These are phyloP conservation scores for Cisticola juncidis DNA, from an alignment of 2,113 vertebrate genomes.

Conservation along the genomic window DNA sequence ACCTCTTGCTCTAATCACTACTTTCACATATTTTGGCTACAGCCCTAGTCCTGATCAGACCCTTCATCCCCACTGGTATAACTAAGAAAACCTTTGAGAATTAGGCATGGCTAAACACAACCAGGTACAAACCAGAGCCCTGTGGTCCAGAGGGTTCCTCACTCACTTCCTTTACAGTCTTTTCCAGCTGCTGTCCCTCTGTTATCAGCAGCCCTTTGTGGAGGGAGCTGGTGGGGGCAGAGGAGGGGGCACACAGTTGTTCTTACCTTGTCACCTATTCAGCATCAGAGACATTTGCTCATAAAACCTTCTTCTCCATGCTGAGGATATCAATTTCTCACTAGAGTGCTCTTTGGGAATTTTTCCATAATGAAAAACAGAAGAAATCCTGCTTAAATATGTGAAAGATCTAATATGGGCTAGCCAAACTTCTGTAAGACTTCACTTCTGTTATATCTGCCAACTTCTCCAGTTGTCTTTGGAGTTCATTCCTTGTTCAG, in stretches of 20 bases:
- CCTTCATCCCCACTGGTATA: background rate
- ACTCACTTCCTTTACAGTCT: background rate
- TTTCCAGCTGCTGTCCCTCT: background rate
- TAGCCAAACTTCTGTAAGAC: background rate
- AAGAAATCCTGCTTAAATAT: background rate
- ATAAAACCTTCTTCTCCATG: background rate
- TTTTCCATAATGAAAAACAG: background rate
- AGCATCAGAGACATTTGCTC: background rate
- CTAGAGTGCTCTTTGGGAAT: background rate
- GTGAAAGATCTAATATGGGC: background rate
- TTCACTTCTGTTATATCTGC: background rate
- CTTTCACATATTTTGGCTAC: background rate
- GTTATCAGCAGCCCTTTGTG: background rate
- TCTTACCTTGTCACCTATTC: background rate
- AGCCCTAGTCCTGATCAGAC: background rate
- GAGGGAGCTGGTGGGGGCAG: background rate
- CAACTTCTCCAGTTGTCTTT: background rate
- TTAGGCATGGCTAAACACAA: background rate
- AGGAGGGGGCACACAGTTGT: background rate
- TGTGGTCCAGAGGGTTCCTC: background rate
- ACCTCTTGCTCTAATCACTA: background rate
- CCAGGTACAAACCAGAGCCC: background rate
- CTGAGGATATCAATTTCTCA: background rate
- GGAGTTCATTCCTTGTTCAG: background rate
- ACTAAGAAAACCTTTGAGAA: background rate